Percentiles rank a stretch among this genome's conserved stretches.
These are phyloP conservation scores for Melanotus villosus DNA, from an alignment of 2,888 invertebrate species.

Conservation along the genomic window DNA sequence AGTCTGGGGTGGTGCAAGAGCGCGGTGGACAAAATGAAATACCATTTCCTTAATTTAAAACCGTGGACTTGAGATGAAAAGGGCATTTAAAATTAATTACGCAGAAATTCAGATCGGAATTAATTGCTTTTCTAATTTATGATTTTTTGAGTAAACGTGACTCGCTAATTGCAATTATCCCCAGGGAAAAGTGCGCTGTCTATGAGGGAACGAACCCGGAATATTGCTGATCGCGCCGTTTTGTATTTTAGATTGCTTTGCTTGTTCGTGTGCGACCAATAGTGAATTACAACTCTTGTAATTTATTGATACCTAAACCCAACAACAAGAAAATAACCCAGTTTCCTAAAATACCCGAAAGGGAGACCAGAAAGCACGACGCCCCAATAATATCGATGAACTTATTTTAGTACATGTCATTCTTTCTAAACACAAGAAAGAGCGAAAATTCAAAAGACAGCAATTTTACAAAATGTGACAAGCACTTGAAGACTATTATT, in stretches of 20 bases:
- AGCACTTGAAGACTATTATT: conserved; percentile 28
- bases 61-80: conserved; percentile 40
- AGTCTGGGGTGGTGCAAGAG: neutral
- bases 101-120: conserved; percentile 46
- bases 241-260: neutral
- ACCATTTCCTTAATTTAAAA: conserved; percentile 34
- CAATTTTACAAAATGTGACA: conserved; percentile 33
- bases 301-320: neutral
- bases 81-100: conserved; percentile 48
- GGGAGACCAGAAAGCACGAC: neutral
- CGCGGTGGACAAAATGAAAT: conserved; percentile 31
- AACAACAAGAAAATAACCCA: neutral
- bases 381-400: neutral
- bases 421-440: neutral
- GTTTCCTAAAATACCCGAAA: too few relatives aligned
- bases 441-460: neutral
- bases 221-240: conserved; percentile 13
- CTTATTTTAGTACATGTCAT: too few relatives aligned
- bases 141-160: conserved; percentile 44
- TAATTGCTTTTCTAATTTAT: conserved; percentile 51
- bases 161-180: conserved; percentile 44
- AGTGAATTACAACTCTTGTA: neutral
- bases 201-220: neutral
- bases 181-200: conserved; percentile 15
- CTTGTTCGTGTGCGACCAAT: neutral